Percentiles rank a stretch among this genome's conserved stretches.
phyloP scores from a whole-genome alignment of 2,113 vertebrate genomes.

The human (Homo sapiens) region GRCh38 chr20:17251501-17252000 shows the following conservation, averaged over 20 bases:
- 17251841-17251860: background rate
- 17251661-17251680: background rate
- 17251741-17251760: background rate
- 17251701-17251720: background rate
- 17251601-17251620: background rate
- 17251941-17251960: background rate
- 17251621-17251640: background rate
- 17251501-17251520: background rate
- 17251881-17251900: background rate
- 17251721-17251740: constrained; percentile 14
- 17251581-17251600: constrained; percentile 11
- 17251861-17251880: background rate
- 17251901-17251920: background rate
- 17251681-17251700: background rate
- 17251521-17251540: background rate
- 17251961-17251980: background rate
- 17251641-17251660: background rate
- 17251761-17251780: background rate
- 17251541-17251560: background rate
- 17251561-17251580: background rate
- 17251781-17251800: background rate
- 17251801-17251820: background rate
- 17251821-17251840: background rate
- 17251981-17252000: background rate
- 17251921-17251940: background rate